Evolutionary conservation across 2,888 invertebrate genomes (phyloP).

Genomic region (Oligia strigilis): DNA sequence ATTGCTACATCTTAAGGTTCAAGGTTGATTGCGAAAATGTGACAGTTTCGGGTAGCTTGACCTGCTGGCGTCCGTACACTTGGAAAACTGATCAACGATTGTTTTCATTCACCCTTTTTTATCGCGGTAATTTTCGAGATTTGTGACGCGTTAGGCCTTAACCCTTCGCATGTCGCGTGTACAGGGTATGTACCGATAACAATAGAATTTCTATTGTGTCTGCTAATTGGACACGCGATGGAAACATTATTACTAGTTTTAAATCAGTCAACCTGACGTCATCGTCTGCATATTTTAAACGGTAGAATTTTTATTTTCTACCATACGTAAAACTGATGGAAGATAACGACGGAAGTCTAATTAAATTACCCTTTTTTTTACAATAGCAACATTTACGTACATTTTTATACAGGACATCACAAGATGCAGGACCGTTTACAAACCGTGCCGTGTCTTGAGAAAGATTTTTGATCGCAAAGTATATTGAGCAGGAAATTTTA

Average conservation of each 20-base stretch:
- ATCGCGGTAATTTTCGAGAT: neutral
- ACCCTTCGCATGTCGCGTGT: too few species aligned
- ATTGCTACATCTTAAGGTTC: too few species aligned
- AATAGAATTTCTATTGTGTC: neutral
- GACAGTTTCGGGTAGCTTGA: too few species aligned
- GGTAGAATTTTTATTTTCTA: conserved; percentile 40
- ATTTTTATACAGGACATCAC: conserved; percentile 44
- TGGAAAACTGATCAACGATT: neutral
- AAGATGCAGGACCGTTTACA: conserved; percentile 35
- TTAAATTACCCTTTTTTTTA: conserved; percentile 62
- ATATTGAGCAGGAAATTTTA: conserved; percentile 11
- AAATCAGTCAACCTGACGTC: conserved; percentile 44
- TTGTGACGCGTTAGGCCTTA: conserved; percentile 6
- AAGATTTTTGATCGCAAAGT: conserved; percentile 14
- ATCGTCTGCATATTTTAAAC: conserved; percentile 42
- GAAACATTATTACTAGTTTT: conserved; percentile 22
- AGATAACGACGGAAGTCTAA: conserved; percentile 64
- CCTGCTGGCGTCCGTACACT: neutral
- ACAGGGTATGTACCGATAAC: too few species aligned
- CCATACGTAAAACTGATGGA: conserved; percentile 55
- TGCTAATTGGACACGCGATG: too few species aligned
- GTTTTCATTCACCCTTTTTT: neutral
- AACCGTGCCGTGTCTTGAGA: conserved; percentile 40
- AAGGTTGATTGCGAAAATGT: too few species aligned
- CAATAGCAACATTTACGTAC: conserved; percentile 62